Conservation (phyloP, 2,113 vertebrate genomes). For the Eclectus roratus region DNA sequence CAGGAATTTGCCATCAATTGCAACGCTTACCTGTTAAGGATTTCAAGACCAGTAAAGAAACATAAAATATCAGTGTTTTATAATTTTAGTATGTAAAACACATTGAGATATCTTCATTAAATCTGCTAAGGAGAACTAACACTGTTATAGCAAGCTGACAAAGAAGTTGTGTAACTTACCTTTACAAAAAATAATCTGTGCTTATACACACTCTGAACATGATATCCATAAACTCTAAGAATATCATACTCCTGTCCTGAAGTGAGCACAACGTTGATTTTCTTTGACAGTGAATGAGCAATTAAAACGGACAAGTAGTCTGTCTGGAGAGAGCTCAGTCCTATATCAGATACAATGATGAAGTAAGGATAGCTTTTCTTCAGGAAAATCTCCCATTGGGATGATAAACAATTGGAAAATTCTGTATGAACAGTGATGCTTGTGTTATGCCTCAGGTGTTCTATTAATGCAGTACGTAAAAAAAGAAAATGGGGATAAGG, state of each 20-base stretch:
- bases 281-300: constrained; percentile 50
- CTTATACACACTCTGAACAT: not conserved
- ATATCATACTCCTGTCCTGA: constrained; percentile 35
- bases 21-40: not conserved
- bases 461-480: constrained; percentile 32
- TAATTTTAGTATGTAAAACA: not conserved
- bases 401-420: constrained; percentile 56
- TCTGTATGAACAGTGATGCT: constrained; percentile 29
- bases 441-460: constrained; percentile 55
- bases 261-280: constrained; percentile 38
- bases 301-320: constrained; percentile 48
- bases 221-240: constrained; percentile 45
- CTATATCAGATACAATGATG: constrained; percentile 39
- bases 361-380: constrained; percentile 57
- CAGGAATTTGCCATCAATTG: not conserved
- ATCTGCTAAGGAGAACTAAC: not conserved
- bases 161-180: not conserved
- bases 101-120: not conserved
- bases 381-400: constrained; percentile 50
- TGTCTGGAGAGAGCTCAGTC: constrained; percentile 26
- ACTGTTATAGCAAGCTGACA: not conserved
- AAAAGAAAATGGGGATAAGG: not conserved
- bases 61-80: not conserved
- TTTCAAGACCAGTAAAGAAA: not conserved
- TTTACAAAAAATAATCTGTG: constrained; percentile 17